phyloP scores from a whole-genome alignment of 2,888 invertebrate genomes.

The Eupsilia transversa region DNA sequence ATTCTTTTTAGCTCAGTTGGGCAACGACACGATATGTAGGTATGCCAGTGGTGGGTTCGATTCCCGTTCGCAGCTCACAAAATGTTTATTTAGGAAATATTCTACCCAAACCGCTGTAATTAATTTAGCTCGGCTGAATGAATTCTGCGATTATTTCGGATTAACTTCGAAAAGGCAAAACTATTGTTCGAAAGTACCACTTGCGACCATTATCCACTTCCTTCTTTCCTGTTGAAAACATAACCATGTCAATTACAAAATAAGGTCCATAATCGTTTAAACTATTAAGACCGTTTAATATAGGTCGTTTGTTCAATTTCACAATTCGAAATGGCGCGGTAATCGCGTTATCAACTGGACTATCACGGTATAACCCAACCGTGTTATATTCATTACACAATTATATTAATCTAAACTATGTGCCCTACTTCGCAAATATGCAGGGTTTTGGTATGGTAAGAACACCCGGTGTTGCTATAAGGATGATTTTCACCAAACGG shows the following conservation, averaged over 20 bases:
- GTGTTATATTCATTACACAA: constrained; percentile 62
- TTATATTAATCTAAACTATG: constrained; percentile 62
- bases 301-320: constrained; percentile 67
- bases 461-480: constrained; percentile 38
- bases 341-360: constrained; percentile 65
- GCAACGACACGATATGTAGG: not conserved
- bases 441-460: constrained; percentile 35
- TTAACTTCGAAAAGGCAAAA: constrained; percentile 17
- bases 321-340: constrained; percentile 63
- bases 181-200: constrained; percentile 27
- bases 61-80: not conserved
- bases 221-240: constrained; percentile 35
- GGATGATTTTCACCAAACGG: no score
- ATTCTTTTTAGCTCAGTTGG: not conserved
- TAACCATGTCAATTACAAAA: constrained; percentile 29
- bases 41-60: not conserved
- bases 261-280: constrained; percentile 46
- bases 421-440: constrained; percentile 55
- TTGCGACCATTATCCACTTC: constrained; percentile 27
- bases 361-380: constrained; percentile 61
- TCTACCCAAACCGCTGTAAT: not conserved
- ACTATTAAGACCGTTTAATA: constrained; percentile 51
- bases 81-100: not conserved
- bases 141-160: constrained; percentile 14
- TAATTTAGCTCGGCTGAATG: not conserved